phyloP scores from a whole-genome alignment of 2,797 vertebrate species.

The Cyclura pinguis region DNA sequence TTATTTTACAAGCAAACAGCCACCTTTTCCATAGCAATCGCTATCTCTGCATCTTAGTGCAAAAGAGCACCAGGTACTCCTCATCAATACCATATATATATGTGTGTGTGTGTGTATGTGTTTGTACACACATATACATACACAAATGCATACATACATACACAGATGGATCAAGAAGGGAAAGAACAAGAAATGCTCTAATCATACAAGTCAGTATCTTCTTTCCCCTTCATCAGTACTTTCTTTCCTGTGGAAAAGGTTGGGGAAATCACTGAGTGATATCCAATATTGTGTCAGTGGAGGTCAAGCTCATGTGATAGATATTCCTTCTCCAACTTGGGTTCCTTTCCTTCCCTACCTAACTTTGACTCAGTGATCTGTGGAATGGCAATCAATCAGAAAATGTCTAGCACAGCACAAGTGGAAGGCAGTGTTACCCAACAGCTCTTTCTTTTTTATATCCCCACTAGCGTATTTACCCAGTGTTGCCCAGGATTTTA shows the following conservation, averaged over 20 bases:
- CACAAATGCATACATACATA: background rate
- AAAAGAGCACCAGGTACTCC: slow-evolving; percentile 47
- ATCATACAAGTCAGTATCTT: background rate
- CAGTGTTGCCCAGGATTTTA: too few relatives aligned
- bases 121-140: slow-evolving; percentile 15
- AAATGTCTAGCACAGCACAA: background rate
- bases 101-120: too few relatives aligned
- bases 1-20: slow-evolving; percentile 67
- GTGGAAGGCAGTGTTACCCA: background rate
- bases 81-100: background rate
- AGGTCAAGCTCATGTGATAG: background rate
- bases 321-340: background rate
- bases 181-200: slow-evolving; percentile 47
- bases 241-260: too few relatives aligned
- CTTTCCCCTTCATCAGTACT: too few relatives aligned
- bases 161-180: slow-evolving; percentile 35
- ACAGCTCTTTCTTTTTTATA: background rate
- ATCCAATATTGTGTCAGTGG: background rate
- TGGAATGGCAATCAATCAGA: background rate
- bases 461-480: too few relatives aligned
- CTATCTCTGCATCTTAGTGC: slow-evolving; percentile 14
- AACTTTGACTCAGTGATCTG: background rate
- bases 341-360: background rate
- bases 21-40: slow-evolving; percentile 58
- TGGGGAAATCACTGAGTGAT: too few relatives aligned